A percentile compares a stretch with the other conserved stretches of the same genome.
These are phyloP conservation scores for Troides helena DNA, from an alignment of 2,888 invertebrate genomes.

Conservation along the genomic window DNA sequence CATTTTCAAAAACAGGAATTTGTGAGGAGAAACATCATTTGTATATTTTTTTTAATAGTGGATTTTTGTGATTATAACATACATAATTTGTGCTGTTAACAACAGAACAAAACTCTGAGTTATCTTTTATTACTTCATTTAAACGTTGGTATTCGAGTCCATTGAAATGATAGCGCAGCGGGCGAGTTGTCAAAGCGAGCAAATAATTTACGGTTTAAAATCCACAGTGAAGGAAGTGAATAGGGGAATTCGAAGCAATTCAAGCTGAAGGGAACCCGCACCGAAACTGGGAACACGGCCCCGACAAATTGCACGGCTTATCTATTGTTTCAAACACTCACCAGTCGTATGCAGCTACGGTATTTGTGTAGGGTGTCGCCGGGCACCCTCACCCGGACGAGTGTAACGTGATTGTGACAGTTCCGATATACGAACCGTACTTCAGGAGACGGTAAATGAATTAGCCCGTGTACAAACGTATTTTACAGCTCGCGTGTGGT, in stretches of 20 bases:
- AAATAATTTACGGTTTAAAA: slow-evolving; percentile 28
- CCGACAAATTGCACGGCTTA: slow-evolving; percentile 52
- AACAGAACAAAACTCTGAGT: slow-evolving; percentile 1
- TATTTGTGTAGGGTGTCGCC: slow-evolving; percentile 50
- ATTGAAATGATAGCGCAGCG: slow-evolving; percentile 19
- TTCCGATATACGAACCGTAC: slow-evolving; percentile 9
- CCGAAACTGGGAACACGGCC: slow-evolving; percentile 49
- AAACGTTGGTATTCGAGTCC: slow-evolving; percentile 7
- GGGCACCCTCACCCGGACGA: slow-evolving; percentile 40
- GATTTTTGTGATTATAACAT: background rate
- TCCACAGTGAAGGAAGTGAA: slow-evolving; percentile 19
- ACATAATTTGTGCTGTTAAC: background rate
- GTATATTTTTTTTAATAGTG: background rate
- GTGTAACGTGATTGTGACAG: slow-evolving; percentile 32
- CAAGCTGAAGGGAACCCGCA: slow-evolving; percentile 36
- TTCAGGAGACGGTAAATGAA: slow-evolving; percentile 19
- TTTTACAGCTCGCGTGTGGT: slow-evolving; percentile 52
- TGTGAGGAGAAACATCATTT: background rate
- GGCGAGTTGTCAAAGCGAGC: slow-evolving; percentile 23
- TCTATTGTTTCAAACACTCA: slow-evolving; percentile 58
- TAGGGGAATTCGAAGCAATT: slow-evolving; percentile 31
- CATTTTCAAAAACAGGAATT: slow-evolving; percentile 44
- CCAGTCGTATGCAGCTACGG: slow-evolving; percentile 51
- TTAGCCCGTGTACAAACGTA: slow-evolving; percentile 47
- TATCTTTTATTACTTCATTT: slow-evolving; percentile 13